These are phyloP conservation scores for Vulpes ferrilata DNA, from an alignment of 2,113 vertebrate species.

Conservation along the genomic window DNA sequence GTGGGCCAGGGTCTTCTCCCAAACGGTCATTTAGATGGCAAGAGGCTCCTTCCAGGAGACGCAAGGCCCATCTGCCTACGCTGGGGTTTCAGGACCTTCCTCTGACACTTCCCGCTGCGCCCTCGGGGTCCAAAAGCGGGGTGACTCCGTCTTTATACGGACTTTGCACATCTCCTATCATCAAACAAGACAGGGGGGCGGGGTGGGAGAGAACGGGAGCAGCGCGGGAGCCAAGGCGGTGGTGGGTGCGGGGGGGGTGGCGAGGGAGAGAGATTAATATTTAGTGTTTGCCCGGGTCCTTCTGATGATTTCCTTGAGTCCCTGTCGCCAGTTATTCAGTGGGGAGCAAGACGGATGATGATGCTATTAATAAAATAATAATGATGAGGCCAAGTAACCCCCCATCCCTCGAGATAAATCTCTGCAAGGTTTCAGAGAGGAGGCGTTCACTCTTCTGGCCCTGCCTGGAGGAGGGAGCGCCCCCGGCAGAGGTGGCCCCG, in stretches of 20 bases:
- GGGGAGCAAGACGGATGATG: background rate
- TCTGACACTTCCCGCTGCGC: background rate
- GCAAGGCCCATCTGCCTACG: background rate
- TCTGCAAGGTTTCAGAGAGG: background rate
- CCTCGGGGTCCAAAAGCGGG: background rate
- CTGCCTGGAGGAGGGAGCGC: background rate
- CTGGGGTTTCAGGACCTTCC: background rate
- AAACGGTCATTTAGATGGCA: slow-evolving; percentile 5
- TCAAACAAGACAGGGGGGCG: background rate
- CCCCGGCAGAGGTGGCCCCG: background rate
- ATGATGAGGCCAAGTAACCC: background rate
- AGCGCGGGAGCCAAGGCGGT: background rate
- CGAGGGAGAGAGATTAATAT: background rate
- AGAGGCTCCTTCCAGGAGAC: background rate
- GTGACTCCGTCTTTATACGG: background rate
- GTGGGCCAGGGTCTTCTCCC: background rate
- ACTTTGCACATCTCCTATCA: background rate
- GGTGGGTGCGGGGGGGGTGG: background rate
- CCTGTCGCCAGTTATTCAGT: background rate
- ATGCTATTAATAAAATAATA: background rate
- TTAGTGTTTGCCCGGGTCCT: background rate
- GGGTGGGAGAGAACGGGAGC: background rate
- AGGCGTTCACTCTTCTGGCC: background rate
- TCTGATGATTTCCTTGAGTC: background rate
- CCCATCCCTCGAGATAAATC: background rate